phyloP scores from a whole-genome alignment of 2,113 vertebrate genomes.

The Plestiodon gilberti region DNA sequence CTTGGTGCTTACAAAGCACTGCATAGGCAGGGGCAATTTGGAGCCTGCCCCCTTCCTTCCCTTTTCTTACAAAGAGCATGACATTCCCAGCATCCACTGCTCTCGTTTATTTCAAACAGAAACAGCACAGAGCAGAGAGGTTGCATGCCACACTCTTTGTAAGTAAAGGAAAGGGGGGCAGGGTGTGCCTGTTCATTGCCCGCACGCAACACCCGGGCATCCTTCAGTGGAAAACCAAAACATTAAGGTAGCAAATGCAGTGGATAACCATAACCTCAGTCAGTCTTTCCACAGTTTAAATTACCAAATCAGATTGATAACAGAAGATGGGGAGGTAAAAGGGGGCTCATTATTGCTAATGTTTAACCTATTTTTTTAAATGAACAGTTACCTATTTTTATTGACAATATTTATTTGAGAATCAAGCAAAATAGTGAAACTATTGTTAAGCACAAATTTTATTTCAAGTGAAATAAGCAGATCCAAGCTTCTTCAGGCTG shows the following conservation, averaged over 20 bases:
- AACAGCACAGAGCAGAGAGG: no score
- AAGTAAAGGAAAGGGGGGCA: no score
- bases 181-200: no score
- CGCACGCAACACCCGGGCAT: no score
- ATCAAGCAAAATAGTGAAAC: neutral
- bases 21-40: no score
- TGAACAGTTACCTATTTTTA: conserved; percentile 45
- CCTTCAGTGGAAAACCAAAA: conserved; percentile 22
- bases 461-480: neutral
- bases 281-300: conserved; percentile 35
- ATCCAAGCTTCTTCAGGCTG: neutral
- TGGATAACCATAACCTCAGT: conserved; percentile 21
- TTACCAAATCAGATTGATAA: conserved; percentile 6
- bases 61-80: no score
- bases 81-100: no score
- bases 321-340: conserved; percentile 32
- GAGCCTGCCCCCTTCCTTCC: no score
- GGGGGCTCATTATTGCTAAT: conserved; percentile 16
- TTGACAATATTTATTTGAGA: conserved; percentile 47
- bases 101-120: no score
- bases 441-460: conserved; percentile 28
- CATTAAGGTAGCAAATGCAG: conserved; percentile 37
- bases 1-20: no score
- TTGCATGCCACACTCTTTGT: no score
- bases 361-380: neutral